Conservation (phyloP, 2,888 invertebrate species). For the Ophion costatus region DNA sequence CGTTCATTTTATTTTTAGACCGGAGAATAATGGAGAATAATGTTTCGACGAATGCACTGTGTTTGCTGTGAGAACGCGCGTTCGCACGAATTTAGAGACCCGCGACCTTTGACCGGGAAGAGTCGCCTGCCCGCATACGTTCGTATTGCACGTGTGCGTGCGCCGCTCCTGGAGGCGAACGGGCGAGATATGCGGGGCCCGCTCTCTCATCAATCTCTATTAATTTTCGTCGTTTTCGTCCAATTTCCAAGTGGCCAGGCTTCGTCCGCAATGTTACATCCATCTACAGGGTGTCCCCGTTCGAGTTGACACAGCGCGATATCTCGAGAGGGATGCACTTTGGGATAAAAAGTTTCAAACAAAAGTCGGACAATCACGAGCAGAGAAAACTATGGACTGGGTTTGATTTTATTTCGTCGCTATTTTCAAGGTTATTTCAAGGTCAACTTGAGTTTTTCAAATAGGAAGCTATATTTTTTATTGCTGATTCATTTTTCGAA, state of each 20-base stretch:
- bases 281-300: not conserved
- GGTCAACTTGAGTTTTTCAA: not conserved
- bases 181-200: constrained; percentile 69
- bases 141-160: not conserved
- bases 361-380: not conserved
- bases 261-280: constrained; percentile 26
- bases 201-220: constrained; percentile 72
- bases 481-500: not conserved
- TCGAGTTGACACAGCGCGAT: not conserved
- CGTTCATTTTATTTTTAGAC: not conserved
- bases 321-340: not conserved
- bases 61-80: not conserved
- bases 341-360: not conserved
- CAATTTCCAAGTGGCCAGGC: constrained; percentile 60
- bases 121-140: constrained; percentile 6
- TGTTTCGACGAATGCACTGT: not conserved
- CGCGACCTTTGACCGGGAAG: not conserved
- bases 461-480: not conserved
- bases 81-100: not conserved
- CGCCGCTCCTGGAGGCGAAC: not conserved
- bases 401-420: not conserved
- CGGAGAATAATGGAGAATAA: not conserved
- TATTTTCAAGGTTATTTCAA: not conserved
- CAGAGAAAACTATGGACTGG: not conserved
- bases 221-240: constrained; percentile 73